These are phyloP conservation scores for Taxidea taxus DNA, from an alignment of 2,113 vertebrate genomes.

Conservation along the genomic window DNA sequence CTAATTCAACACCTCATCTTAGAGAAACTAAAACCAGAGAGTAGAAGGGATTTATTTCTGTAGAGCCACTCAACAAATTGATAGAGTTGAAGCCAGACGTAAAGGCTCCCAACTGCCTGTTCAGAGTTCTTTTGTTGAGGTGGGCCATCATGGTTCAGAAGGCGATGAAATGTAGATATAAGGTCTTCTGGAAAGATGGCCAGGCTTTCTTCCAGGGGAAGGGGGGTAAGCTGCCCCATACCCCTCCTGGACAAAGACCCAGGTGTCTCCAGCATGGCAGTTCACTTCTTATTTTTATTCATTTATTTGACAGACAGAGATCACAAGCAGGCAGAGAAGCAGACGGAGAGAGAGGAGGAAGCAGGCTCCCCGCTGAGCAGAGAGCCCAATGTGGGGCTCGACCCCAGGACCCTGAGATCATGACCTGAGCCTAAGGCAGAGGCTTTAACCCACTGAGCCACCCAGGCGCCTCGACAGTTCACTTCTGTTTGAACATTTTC, in stretches of 20 bases:
- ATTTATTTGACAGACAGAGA: no score
- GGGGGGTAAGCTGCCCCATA: background rate
- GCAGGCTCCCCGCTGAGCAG: no score
- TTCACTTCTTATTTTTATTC: no score
- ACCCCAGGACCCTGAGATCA: no score
- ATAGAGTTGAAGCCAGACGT: background rate
- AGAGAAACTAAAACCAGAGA: conserved; percentile 13
- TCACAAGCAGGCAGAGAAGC: no score
- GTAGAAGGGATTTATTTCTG: conserved; percentile 24
- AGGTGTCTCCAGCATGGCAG: background rate
- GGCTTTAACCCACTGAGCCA: no score
- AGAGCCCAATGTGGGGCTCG: no score
- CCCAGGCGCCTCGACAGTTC: no score
- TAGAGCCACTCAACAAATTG: background rate
- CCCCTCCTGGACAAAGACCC: background rate
- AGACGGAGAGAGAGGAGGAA: no score
- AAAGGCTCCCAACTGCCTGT: background rate
- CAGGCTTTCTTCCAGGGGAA: background rate
- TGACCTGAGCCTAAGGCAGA: no score
- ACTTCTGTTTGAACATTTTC: background rate
- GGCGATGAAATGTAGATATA: background rate
- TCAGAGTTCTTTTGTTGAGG: background rate
- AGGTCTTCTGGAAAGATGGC: background rate
- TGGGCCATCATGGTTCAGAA: background rate
- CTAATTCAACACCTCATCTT: background rate